A percentile compares a stretch with the other conserved stretches of the same genome.
Evolutionary conservation across 2,888 invertebrate species (phyloP).

Genomic region (Cephus spinipes): DNA sequence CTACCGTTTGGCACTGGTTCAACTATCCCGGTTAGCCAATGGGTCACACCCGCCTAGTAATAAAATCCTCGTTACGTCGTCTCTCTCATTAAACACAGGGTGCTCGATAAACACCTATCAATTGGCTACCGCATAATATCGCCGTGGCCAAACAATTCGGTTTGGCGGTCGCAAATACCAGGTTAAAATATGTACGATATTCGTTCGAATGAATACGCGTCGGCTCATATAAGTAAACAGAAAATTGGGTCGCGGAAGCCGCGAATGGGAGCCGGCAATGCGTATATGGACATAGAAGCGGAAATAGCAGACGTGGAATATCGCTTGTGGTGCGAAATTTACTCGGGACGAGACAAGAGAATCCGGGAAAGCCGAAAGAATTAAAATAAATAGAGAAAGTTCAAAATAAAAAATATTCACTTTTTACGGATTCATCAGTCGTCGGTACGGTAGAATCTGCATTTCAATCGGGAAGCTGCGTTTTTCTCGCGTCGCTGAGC

Average conservation of each 20-base stretch:
- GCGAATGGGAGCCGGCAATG: neutral
- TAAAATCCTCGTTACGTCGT: constrained; percentile 36
- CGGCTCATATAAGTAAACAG: constrained; percentile 10
- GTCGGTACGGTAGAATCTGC: neutral
- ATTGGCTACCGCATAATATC: constrained; percentile 20
- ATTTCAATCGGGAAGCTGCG: neutral
- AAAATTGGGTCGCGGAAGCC: constrained; percentile 19
- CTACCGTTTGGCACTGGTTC: neutral
- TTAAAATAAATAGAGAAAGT: neutral
- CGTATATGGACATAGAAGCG: neutral
- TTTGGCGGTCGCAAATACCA: constrained; percentile 45
- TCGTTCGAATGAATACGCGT: constrained; percentile 10
- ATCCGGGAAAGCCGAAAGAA: constrained; percentile 19
- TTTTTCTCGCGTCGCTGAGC: neutral
- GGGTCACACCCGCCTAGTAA: constrained; percentile 12
- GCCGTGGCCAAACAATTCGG: constrained; percentile 35
- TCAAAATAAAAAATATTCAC: neutral
- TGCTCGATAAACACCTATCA: constrained; percentile 38
- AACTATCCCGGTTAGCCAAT: neutral
- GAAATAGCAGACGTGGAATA: neutral
- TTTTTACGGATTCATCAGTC: neutral
- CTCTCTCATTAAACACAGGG: constrained; percentile 40
- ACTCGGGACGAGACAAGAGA: constrained; percentile 13
- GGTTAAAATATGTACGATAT: constrained; percentile 44
- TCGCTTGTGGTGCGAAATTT: constrained; percentile 16